Evolutionary conservation across 1,140 invertebrate genomes (phyloP).

Genomic region (Oscheius sp.): DNA sequence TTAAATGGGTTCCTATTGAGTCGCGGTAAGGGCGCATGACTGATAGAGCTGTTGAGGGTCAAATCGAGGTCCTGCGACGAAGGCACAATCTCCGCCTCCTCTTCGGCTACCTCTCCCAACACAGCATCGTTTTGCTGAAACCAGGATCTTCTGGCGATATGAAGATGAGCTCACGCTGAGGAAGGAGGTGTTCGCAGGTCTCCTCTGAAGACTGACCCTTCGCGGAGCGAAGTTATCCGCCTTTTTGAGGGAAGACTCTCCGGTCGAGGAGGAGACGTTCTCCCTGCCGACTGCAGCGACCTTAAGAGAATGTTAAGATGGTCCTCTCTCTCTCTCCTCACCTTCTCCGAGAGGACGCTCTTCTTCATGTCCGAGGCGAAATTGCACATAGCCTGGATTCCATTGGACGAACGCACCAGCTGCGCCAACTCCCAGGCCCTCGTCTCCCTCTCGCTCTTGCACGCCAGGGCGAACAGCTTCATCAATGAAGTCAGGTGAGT

Average conservation of each 20-base stretch:
- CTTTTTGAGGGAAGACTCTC: neutral
- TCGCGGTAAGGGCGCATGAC: neutral
- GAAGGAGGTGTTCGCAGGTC: neutral
- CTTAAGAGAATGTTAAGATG: neutral
- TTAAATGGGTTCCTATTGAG: slow-evolving; percentile 3
- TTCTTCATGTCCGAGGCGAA: neutral
- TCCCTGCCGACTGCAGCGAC: neutral
- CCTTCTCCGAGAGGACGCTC: neutral
- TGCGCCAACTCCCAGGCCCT: slow-evolving; percentile 1
- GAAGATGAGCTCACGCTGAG: neutral
- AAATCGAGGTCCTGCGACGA: neutral
- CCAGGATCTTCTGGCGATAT: neutral
- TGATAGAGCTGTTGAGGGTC: no score
- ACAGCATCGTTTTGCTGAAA: neutral
- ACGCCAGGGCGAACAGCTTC: slow-evolving; percentile 6
- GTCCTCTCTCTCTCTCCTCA: neutral
- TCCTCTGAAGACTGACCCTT: no score
- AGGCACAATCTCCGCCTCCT: neutral
- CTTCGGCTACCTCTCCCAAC: neutral
- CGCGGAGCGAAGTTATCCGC: no score
- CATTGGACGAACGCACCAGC: neutral
- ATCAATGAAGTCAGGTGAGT: neutral
- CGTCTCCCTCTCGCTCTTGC: neutral
- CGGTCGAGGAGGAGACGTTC: neutral
- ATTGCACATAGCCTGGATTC: slow-evolving; percentile 5